A percentile compares a stretch with the other conserved stretches of the same genome.
Conservation (phyloP, 2,797 vertebrate genomes). For the Prunella strophiata region DNA sequence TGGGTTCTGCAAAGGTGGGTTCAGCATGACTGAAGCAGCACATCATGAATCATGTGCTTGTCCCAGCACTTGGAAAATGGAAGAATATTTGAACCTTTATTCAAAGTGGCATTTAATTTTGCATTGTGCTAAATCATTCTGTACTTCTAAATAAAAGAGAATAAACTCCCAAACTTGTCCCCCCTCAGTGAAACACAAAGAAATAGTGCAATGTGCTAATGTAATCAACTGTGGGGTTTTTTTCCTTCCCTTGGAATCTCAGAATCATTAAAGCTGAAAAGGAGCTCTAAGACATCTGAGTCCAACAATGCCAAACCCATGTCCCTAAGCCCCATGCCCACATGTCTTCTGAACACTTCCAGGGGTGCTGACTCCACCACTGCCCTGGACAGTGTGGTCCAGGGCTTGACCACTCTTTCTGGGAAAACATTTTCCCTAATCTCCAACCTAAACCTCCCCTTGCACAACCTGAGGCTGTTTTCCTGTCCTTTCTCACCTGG, state of each 20-base stretch:
- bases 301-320: not conserved
- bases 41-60: not conserved
- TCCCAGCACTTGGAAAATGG: not conserved
- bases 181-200: not conserved
- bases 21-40: fast-evolving
- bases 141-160: not conserved
- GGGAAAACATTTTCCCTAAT: not conserved
- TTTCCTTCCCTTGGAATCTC: not conserved
- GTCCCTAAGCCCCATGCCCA: not conserved
- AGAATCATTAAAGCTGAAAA: not conserved
- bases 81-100: not conserved
- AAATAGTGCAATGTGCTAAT: not conserved
- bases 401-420: not conserved
- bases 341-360: not conserved
- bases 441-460: not conserved
- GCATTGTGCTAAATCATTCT: not conserved
- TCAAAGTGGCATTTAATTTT: slow-evolving; percentile 3
- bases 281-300: not conserved
- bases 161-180: not conserved
- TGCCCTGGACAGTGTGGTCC: too few relatives aligned
- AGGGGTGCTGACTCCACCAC: not conserved
- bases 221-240: not conserved
- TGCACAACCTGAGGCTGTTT: not conserved
- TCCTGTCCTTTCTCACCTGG: not conserved
- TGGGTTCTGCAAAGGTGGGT: not conserved